These are phyloP conservation scores for Epirrhoe tristata DNA, from an alignment of 2,888 invertebrate species.

Conservation along the genomic window DNA sequence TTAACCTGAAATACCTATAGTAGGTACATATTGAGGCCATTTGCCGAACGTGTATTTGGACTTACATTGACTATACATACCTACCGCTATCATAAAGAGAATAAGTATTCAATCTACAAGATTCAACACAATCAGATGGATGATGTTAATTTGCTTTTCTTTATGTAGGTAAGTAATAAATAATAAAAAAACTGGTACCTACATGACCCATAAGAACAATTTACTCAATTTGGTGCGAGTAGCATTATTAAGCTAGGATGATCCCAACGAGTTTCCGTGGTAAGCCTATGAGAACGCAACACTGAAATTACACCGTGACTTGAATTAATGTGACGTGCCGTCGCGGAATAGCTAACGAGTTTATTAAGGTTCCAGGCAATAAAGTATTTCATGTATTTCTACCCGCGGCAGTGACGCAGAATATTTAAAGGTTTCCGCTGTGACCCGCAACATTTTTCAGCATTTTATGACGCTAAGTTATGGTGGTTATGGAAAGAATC, in stretches of 20 bases:
- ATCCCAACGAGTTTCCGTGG: conserved; percentile 34
- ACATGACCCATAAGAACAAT: conserved; percentile 22
- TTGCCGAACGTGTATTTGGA: too few relatives aligned
- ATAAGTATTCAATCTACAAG: background rate
- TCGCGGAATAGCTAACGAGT: conserved; percentile 44
- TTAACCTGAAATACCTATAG: too few relatives aligned
- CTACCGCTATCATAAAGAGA: too few relatives aligned
- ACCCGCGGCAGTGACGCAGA: conserved; percentile 23
- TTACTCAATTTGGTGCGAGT: conserved; percentile 21
- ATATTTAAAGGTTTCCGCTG: conserved; percentile 22
- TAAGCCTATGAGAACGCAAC: conserved; percentile 34
- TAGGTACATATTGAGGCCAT: too few relatives aligned
- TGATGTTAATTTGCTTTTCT: too few relatives aligned
- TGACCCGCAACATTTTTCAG: conserved; percentile 29
- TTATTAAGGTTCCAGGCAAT: conserved; percentile 43
- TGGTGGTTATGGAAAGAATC: conserved; percentile 28
- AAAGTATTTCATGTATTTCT: conserved; percentile 40
- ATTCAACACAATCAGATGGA: too few relatives aligned
- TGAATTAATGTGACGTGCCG: conserved; percentile 44
- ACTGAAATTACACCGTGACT: conserved; percentile 43
- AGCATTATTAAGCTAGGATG: conserved; percentile 16
- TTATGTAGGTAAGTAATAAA: too few relatives aligned
- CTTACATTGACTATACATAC: too few relatives aligned
- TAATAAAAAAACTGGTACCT: conserved; percentile 9
- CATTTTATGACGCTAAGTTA: conserved; percentile 30